Evolutionary conservation across 2,113 vertebrate species (phyloP).

Genomic region (Prionailurus bengalensis): DNA sequence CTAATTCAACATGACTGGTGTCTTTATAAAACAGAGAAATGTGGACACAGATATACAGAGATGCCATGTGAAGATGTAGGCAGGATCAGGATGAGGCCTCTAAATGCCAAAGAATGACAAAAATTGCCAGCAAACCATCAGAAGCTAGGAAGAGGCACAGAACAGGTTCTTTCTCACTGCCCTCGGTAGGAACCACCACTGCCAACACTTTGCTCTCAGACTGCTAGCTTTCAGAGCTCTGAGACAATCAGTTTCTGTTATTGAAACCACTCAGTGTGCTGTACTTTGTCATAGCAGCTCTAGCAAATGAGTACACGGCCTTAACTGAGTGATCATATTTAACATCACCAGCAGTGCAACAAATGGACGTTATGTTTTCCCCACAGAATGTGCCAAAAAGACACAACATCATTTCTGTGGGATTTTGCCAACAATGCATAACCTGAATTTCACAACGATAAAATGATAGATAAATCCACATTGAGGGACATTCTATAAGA

Average conservation of each 20-base stretch:
- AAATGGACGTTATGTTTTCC: not conserved
- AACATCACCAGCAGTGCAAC: not conserved
- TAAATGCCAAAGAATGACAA: not conserved
- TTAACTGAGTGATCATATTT: not conserved
- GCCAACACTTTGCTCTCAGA: not conserved
- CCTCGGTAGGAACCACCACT: not conserved
- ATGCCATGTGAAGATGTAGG: not conserved
- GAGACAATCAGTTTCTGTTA: not conserved
- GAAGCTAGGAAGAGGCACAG: not conserved
- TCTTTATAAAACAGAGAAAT: not conserved
- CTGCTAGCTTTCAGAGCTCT: not conserved
- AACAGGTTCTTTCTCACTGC: not conserved
- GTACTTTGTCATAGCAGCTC: not conserved
- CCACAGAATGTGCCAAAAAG: not conserved
- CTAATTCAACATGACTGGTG: not conserved
- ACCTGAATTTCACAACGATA: not conserved
- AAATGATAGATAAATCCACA: not conserved
- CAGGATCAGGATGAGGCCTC: not conserved
- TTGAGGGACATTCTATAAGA: not conserved
- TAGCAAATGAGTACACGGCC: not conserved
- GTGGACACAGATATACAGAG: not conserved
- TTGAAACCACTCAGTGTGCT: not conserved
- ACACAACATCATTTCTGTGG: not conserved
- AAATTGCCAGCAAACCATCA: too few relatives aligned
- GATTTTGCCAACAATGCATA: not conserved